These are phyloP conservation scores for Botia almorhae DNA, from an alignment of 2,797 vertebrate species.

Conservation along the genomic window DNA sequence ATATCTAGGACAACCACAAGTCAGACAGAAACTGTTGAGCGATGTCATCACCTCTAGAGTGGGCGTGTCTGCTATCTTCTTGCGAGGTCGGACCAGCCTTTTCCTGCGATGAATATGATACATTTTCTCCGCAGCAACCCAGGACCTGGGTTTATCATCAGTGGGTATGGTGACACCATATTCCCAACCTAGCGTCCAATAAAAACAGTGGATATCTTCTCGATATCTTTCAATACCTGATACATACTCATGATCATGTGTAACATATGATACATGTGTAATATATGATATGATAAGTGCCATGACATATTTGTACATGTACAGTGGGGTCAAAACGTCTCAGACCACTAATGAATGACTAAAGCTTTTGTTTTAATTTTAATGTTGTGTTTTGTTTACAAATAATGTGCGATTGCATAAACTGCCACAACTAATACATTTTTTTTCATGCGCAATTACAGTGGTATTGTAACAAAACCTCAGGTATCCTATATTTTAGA, in stretches of 20 bases:
- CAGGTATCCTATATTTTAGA: no score
- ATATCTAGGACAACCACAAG: neutral
- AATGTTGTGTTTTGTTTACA: neutral
- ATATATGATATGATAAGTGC: no score
- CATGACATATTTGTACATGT: neutral
- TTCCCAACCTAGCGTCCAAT: constrained; percentile 87
- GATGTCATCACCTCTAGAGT: constrained; percentile 73
- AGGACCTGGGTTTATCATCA: constrained; percentile 91
- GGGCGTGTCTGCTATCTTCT: constrained; percentile 76
- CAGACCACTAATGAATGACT: neutral
- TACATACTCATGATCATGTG: neutral
- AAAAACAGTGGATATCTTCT: neutral
- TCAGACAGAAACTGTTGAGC: neutral
- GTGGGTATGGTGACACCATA: constrained; percentile 94
- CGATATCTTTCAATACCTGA: no score
- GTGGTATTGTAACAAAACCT: no score
- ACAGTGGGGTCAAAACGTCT: neutral
- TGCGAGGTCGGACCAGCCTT: constrained; percentile 85
- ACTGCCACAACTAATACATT: no score
- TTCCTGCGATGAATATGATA: constrained; percentile 91
- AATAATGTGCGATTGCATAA: neutral
- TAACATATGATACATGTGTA: no score
- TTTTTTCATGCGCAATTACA: neutral
- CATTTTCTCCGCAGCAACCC: constrained; percentile 97
- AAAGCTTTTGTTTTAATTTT: neutral